A percentile compares a stretch with the other conserved stretches of the same genome.
Conservation (phyloP, 2,113 vertebrate species). For the Daboia siamensis region DNA sequence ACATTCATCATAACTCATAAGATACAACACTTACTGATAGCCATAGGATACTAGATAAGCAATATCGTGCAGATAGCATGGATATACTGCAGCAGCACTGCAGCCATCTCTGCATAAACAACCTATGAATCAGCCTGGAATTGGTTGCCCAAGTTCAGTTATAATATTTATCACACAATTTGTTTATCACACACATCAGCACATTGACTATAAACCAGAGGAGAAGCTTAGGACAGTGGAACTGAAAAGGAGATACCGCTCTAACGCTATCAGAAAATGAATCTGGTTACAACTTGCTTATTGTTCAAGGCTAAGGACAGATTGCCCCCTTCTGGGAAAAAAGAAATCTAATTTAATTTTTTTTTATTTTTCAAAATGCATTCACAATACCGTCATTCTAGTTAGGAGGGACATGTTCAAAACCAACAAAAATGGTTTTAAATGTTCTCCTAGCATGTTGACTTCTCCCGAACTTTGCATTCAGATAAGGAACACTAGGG, state of each 20-base stretch:
- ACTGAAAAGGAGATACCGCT: not conserved
- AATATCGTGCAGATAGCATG: not conserved
- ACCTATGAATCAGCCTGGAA: not conserved
- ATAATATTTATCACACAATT: not conserved
- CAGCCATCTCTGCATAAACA: not conserved
- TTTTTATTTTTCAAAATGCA: not conserved
- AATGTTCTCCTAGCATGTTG: not conserved
- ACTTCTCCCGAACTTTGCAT: not conserved
- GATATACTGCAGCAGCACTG: not conserved
- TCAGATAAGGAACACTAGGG: not conserved
- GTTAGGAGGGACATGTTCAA: not conserved
- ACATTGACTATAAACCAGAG: not conserved
- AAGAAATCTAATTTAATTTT: not conserved
- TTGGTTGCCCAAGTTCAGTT: not conserved
- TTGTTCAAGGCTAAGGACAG: slow-evolving; percentile 41
- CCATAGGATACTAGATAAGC: no score
- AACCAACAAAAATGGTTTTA: not conserved
- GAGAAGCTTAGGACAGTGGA: no score
- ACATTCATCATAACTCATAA: no score
- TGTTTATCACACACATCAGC: not conserved
- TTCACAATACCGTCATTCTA: not conserved
- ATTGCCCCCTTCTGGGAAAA: slow-evolving; percentile 58
- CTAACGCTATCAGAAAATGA: rapidly evolving
- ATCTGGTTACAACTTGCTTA: not conserved
- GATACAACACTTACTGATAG: no score